Conservation (phyloP, 1,140 invertebrate species). For the Drosophila erecta region DNA sequence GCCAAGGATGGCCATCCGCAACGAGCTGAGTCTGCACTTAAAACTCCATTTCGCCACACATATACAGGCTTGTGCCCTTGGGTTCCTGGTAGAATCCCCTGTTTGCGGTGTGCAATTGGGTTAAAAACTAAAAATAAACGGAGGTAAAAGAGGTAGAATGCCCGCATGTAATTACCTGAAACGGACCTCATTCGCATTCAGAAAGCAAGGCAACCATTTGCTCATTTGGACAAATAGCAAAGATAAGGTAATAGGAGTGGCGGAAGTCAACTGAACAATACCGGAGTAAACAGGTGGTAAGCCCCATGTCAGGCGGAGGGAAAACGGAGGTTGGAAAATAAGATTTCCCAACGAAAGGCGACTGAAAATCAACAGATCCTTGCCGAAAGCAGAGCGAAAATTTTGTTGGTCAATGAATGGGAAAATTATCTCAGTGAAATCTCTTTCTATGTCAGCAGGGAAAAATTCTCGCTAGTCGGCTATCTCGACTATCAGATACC, state of each 20-base stretch:
- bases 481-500: no score
- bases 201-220: slow-evolving; percentile 24
- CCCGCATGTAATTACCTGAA: slow-evolving; percentile 37
- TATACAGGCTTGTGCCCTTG: slow-evolving; percentile 6
- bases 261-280: slow-evolving; percentile 36
- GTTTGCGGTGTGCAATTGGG: slow-evolving; percentile 24
- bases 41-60: slow-evolving; percentile 44
- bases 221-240: slow-evolving; percentile 46
- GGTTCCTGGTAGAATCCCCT: background rate
- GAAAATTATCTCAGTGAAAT: slow-evolving; percentile 30
- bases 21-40: slow-evolving; percentile 39
- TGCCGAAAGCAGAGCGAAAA: slow-evolving; percentile 14
- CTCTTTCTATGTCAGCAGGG: no score
- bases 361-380: background rate
- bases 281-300: slow-evolving; percentile 1
- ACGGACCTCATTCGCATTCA: slow-evolving; percentile 36
- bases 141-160: slow-evolving; percentile 9
- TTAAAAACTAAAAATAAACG: slow-evolving; percentile 43
- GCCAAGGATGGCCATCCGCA: slow-evolving; percentile 49
- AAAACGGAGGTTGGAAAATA: slow-evolving; percentile 21
- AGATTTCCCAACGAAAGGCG: slow-evolving; percentile 17
- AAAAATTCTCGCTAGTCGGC: no score
- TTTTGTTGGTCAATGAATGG: slow-evolving; percentile 24
- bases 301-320: slow-evolving; percentile 4
- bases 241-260: slow-evolving; percentile 34